A percentile compares a stretch with the other conserved stretches of the same genome.
Evolutionary conservation across 2,113 vertebrate species (phyloP).

Genomic region (Psephotus haematonotus): DNA sequence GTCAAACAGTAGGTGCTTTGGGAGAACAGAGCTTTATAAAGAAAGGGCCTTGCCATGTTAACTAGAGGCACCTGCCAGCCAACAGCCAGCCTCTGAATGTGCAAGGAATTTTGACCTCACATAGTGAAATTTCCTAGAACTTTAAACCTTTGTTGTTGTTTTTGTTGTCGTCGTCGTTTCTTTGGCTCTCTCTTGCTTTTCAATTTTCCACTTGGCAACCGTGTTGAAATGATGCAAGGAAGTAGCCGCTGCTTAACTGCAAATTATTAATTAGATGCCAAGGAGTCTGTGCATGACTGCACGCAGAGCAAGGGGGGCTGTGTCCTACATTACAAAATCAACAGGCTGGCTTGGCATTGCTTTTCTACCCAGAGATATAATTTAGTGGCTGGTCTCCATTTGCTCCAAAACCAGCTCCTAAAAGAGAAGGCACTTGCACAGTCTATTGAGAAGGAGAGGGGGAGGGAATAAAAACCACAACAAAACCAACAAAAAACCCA

Average conservation of each 20-base stretch:
- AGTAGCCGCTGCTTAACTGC: not conserved
- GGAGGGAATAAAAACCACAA: not conserved
- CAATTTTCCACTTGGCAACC: conserved; percentile 41
- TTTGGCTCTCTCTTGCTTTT: conserved; percentile 32
- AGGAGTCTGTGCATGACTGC: conserved; percentile 38
- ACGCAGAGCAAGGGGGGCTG: conserved; percentile 27
- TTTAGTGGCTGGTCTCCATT: not conserved
- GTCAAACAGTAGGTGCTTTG: not conserved
- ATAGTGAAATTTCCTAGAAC: conserved; percentile 55
- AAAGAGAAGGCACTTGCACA: conserved; percentile 3
- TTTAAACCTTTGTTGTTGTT: conserved; percentile 49
- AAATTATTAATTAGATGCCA: conserved; percentile 68
- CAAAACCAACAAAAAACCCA: not conserved
- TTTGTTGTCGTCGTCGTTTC: not conserved
- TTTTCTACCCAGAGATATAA: conserved; percentile 40
- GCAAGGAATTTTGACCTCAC: conserved; percentile 42
- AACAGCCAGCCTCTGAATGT: not conserved
- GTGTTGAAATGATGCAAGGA: conserved; percentile 19
- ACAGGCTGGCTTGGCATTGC: not conserved
- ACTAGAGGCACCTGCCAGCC: not conserved
- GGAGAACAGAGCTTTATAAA: not conserved
- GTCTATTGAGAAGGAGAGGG: not conserved
- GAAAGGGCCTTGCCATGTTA: not conserved
- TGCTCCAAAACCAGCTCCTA: not conserved
- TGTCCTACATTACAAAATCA: conserved; percentile 56